Evolutionary conservation across 2,797 vertebrate species (phyloP).

Genomic region (Channallabes apus): DNA sequence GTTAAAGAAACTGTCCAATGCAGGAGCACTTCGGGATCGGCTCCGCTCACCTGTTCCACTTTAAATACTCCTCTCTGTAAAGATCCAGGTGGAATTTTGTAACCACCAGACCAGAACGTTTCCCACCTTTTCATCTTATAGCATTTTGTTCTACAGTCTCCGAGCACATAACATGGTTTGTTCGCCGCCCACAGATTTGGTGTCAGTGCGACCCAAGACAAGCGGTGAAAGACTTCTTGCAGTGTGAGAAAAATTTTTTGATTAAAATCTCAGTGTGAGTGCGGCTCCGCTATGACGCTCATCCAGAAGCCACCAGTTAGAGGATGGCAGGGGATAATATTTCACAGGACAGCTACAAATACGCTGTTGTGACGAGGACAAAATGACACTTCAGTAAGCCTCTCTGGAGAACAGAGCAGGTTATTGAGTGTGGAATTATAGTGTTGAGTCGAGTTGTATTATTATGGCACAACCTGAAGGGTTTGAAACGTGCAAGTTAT

Average conservation of each 20-base stretch:
- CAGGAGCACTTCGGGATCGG: no score
- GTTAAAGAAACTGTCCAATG: no score
- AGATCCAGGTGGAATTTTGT: background rate
- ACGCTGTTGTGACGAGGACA: background rate
- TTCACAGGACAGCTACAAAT: background rate
- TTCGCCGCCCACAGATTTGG: background rate
- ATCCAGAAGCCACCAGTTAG: background rate
- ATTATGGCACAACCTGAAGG: background rate
- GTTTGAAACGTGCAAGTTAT: no score
- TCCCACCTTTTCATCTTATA: background rate
- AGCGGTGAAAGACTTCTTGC: background rate
- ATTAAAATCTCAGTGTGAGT: background rate
- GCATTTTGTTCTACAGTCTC: background rate
- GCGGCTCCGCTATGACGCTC: no score
- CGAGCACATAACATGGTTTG: background rate
- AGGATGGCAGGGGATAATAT: background rate
- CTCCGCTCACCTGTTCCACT: no score
- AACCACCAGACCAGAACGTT: background rate
- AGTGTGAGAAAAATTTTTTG: background rate
- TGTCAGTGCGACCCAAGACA: background rate
- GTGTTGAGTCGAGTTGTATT: background rate
- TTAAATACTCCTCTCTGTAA: background rate
- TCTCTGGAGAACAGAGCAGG: background rate
- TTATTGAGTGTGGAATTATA: no score
- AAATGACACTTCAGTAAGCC: background rate